A percentile compares a stretch with the other conserved stretches of the same genome.
Evolutionary conservation across 2,113 vertebrate genomes (phyloP).

Genomic region (Mugil cephalus): DNA sequence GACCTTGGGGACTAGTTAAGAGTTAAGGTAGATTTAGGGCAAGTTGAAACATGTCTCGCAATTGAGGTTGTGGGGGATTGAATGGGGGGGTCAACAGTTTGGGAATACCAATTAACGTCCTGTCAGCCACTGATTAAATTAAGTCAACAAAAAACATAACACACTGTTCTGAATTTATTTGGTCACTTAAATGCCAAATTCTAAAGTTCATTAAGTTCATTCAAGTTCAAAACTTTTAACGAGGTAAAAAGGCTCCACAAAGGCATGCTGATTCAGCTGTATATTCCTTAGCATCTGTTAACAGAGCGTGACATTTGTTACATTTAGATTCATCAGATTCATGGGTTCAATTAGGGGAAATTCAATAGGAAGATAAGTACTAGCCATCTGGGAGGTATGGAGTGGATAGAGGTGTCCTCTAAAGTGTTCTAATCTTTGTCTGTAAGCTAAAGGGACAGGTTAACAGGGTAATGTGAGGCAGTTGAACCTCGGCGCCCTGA

Average conservation of each 20-base stretch:
- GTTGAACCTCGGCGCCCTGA: constrained; percentile 62
- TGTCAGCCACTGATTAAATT: neutral
- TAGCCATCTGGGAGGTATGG: constrained; percentile 69
- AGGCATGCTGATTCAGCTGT: constrained; percentile 39
- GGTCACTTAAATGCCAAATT: too few relatives aligned
- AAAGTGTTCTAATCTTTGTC: constrained; percentile 55
- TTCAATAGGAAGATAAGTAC: constrained; percentile 30
- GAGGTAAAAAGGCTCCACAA: constrained; percentile 10
- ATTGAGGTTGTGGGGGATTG: neutral
- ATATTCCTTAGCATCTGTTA: constrained; percentile 20
- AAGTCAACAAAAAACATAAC: too few relatives aligned
- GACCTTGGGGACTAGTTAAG: constrained; percentile 27
- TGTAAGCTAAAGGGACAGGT: constrained; percentile 54
- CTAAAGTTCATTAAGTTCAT: neutral
- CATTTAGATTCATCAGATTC: constrained; percentile 15
- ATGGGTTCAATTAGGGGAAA: constrained; percentile 46
- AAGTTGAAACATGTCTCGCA: constrained; percentile 21
- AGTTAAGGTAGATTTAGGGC: neutral
- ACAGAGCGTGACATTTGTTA: constrained; percentile 15
- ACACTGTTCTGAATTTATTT: too few relatives aligned
- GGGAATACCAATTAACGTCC: constrained; percentile 10
- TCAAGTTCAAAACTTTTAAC: constrained; percentile 13
- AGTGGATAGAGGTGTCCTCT: constrained; percentile 65
- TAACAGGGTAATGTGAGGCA: constrained; percentile 61
- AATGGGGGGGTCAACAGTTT: neutral